Evolutionary conservation across 2,888 invertebrate genomes (phyloP).

Genomic region (Poecilobothrus nobilitatus): DNA sequence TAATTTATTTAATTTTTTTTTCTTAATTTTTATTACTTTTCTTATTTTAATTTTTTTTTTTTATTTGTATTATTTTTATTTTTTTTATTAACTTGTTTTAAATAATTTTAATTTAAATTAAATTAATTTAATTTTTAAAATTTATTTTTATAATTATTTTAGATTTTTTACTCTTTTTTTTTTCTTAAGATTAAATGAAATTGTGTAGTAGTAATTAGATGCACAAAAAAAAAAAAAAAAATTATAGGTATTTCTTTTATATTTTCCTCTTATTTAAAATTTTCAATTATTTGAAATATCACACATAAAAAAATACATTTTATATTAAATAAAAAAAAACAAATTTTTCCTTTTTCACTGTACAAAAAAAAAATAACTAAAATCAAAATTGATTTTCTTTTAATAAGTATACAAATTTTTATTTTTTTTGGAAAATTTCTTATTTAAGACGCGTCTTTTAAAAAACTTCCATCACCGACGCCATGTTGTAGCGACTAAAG

Average conservation of each 20-base stretch:
- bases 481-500: background rate
- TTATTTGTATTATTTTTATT: background rate
- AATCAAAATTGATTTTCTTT: background rate
- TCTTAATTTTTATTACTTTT: background rate
- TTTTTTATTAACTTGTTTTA: background rate
- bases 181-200: background rate
- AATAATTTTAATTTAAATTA: background rate
- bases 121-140: no score
- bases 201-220: no score
- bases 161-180: background rate
- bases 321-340: background rate
- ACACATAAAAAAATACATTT: background rate
- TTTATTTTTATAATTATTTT: no score
- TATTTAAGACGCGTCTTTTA: background rate
- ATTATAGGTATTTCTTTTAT: no score
- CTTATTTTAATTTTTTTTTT: background rate
- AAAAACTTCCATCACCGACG: background rate
- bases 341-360: background rate
- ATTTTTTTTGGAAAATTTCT: background rate
- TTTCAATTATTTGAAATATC: background rate
- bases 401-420: background rate
- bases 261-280: background rate
- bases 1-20: background rate
- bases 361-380: no score
- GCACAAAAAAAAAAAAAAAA: no score